Base-by-base conservation (phyloP, 2,113 vertebrate species). In the Hyaena hyaena region DNA sequence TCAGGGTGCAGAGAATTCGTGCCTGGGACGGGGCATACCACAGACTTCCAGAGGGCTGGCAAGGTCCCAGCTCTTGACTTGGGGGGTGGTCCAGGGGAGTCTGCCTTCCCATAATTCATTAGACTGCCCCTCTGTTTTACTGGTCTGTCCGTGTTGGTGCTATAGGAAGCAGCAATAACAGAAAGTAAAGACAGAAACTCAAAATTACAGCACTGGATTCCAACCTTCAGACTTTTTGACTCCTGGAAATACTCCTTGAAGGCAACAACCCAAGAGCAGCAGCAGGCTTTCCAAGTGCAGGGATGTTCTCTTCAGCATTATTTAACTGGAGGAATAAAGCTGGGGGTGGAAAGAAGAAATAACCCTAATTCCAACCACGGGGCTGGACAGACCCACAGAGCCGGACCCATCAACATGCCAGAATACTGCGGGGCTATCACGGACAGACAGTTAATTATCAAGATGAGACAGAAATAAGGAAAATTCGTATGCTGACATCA, bases 1-100 rank as follows among this genome's bases (percentile, higher is more conserved):
- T 24, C 4, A 0, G 19, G 35, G 58, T 7, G 21, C 21, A 61
- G 58, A 61, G 58, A 61, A 61, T 61, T 23, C 8, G 58, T 58
- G 69, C 28, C 10, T 17, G 43, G 43, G 1, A 31, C 2, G 11
- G 66, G 31, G 16, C 15, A 55, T 5, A 7, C 0, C 0, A 53
- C 2, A 33, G n/a, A 31, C 55, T 71, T 55, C 39, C 16, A 0
- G 65, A n/a, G 14, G 45, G 61, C 19, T 2, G 50, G 23, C 74
- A 71, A 23, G 28, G 17, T 43, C 35, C 77, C 53, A 39, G 31
- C 71, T 66, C 45, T 43, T 33, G 66, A 77, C 1, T 12, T n/a
- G 65, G 33, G n/a, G 2, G 15, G 23, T 4, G 28, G 69, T 35
- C 28, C 6, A 4, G 50, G 39, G 14, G 43, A 17, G 0, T 24